phyloP scores from a whole-genome alignment of 2,888 invertebrate genomes.

The Synanthedon tipuliformis region DNA sequence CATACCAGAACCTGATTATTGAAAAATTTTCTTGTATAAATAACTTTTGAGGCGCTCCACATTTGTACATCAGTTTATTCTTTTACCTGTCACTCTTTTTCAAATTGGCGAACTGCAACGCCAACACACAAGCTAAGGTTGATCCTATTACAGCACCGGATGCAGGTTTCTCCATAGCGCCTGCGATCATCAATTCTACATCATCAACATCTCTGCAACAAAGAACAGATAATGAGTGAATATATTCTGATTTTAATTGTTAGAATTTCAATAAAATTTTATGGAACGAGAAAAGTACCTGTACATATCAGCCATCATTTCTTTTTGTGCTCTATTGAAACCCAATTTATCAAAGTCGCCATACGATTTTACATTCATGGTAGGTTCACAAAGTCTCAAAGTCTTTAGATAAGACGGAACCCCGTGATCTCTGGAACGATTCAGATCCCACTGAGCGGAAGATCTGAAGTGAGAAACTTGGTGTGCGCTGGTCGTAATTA shows the following conservation, averaged over 20 bases:
- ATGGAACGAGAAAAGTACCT: conserved; percentile 40
- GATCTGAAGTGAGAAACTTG: conserved; percentile 69
- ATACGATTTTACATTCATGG: conserved; percentile 62
- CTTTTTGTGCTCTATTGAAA: conserved; percentile 68
- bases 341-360: conserved; percentile 71
- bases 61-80: no score
- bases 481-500: conserved; percentile 75
- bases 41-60: no score
- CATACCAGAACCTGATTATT: conserved; percentile 86
- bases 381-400: conserved; percentile 74
- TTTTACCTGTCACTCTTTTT: conserved; percentile 81
- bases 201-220: conserved; percentile 74
- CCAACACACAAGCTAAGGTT: conserved; percentile 88
- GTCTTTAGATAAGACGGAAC: conserved; percentile 79
- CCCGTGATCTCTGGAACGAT: conserved; percentile 81
- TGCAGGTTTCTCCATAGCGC: conserved; percentile 81
- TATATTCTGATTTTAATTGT: no score
- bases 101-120: conserved; percentile 83
- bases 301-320: conserved; percentile 76
- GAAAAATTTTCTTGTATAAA: no score
- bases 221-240: background rate
- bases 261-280: background rate
- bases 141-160: conserved; percentile 88
- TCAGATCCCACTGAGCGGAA: conserved; percentile 59
- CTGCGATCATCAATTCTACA: conserved; percentile 87